phyloP scores from a whole-genome alignment of 2,888 invertebrate genomes.

The Alentia gelatinosa region DNA sequence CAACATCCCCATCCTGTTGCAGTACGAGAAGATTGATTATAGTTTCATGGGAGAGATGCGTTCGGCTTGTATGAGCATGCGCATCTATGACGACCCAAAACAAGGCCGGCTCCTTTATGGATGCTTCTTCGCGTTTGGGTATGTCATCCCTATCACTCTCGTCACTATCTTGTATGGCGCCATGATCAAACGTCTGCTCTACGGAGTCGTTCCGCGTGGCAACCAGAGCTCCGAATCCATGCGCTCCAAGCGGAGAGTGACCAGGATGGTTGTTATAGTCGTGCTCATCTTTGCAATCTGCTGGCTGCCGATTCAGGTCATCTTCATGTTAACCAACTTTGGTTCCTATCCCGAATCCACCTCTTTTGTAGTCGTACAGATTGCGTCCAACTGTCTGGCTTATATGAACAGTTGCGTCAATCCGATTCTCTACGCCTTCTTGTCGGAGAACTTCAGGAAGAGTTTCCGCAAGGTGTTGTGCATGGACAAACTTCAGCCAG shows the following conservation, averaged over 20 bases:
- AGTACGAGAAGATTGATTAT: conserved; percentile 70
- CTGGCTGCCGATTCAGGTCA: conserved; percentile 95
- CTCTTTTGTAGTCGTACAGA: conserved; percentile 82
- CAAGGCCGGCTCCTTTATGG: conserved; percentile 67
- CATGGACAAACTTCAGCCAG: conserved; percentile 66
- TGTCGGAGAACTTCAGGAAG: conserved; percentile 95
- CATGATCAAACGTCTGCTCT: conserved; percentile 93
- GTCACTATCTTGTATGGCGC: conserved; percentile 93
- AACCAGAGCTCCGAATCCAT: conserved; percentile 89
- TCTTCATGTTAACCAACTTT: conserved; percentile 86
- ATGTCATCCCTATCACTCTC: conserved; percentile 91
- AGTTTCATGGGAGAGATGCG: conserved; percentile 79
- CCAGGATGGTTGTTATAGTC: conserved; percentile 94
- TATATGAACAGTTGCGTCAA: conserved; percentile 97
- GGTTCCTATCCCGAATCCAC: conserved; percentile 85
- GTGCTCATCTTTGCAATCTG: conserved; percentile 95
- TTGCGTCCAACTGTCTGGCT: conserved; percentile 83
- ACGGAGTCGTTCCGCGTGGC: conserved; percentile 85
- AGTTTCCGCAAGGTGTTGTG: conserved; percentile 85
- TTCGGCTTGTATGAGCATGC: conserved; percentile 71
- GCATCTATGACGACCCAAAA: conserved; percentile 42
- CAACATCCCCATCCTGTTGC: conserved; percentile 77
- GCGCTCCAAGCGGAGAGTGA: conserved; percentile 92
- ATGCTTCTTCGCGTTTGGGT: conserved; percentile 90
- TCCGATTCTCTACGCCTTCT: conserved; percentile 95